Conservation (phyloP, 1,140 invertebrate species). For the Gryon sp. region DNA sequence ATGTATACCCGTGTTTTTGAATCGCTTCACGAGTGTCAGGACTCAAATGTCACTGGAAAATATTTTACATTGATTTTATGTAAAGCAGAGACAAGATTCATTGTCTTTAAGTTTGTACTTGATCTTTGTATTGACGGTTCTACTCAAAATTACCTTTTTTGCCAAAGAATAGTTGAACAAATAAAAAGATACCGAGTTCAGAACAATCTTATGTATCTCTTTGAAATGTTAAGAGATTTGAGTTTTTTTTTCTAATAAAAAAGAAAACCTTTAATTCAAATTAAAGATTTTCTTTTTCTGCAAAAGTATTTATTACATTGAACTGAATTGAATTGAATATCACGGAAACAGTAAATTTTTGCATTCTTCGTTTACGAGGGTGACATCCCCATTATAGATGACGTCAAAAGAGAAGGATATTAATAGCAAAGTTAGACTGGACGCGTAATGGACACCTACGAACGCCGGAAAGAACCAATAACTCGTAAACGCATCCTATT, state of each 20-base stretch:
- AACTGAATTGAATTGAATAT: constrained; percentile 30
- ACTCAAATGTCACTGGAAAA: constrained; percentile 26
- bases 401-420: constrained; percentile 45
- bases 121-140: background rate
- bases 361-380: constrained; percentile 36
- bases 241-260: no score
- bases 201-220: no score
- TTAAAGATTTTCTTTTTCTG: no score
- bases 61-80: constrained; percentile 11
- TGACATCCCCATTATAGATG: constrained; percentile 24
- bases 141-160: no score
- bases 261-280: no score
- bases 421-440: constrained; percentile 66
- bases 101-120: background rate
- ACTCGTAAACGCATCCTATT: constrained; percentile 71
- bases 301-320: constrained; percentile 40
- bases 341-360: constrained; percentile 65
- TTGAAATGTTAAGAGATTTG: no score
- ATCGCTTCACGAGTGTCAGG: constrained; percentile 3
- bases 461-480: constrained; percentile 75
- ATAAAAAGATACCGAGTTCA: no score
- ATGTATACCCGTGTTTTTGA: constrained; percentile 14
- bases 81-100: background rate
- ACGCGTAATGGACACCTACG: constrained; percentile 74
- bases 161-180: no score